Base-by-base conservation (phyloP, 2,888 invertebrate species). In the Leucophenga montana region DNA sequence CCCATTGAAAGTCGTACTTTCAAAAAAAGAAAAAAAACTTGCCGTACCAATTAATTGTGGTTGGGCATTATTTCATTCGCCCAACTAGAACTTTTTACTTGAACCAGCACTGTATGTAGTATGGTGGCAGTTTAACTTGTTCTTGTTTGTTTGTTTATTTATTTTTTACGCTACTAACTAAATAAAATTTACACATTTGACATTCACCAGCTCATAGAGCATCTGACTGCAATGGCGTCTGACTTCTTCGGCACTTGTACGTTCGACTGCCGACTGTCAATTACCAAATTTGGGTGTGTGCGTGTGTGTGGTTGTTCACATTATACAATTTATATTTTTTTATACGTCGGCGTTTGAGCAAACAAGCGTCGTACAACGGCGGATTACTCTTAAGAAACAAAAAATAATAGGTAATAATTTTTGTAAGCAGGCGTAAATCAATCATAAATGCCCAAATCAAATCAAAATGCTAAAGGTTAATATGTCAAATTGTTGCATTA, bases 251-350 rank as follows among this genome's bases (percentile, higher is more conserved):
- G 61, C 61, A 61, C 61, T 61, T 61, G 61, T 61, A 18, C 61
- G 39, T 18, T 27, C 39, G 39, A 39, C 39, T 39, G 39, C 39
- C 39, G 39, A 20, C 44, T 39, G 61, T 20, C 61, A 39, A 61
- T 61, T 61, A 61, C 33, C 61, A 39, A 61, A 39, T 61, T 39
- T 61, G 39, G 61, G 61, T 61, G 61, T 33, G 61, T 33, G n/a
- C 13, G 57, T n/a, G 27, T 31, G 39, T 16, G 3, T 39, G 8
- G 39, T 39, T 39, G 39, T 39, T 39, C 39, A 39, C 8, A 39
- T 39, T 39, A 39, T 39, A 39, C 3, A 39, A 39, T 39, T 11
- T 39, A 53, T 61, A 27, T 27, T n/a, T 16, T 33, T 39, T 9
- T 61, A 39, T 61, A 39, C 20, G 61, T 33, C 33, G 61, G 44